Base-by-base conservation (phyloP, 1,140 invertebrate species). In the Drosophila burlai region DNA sequence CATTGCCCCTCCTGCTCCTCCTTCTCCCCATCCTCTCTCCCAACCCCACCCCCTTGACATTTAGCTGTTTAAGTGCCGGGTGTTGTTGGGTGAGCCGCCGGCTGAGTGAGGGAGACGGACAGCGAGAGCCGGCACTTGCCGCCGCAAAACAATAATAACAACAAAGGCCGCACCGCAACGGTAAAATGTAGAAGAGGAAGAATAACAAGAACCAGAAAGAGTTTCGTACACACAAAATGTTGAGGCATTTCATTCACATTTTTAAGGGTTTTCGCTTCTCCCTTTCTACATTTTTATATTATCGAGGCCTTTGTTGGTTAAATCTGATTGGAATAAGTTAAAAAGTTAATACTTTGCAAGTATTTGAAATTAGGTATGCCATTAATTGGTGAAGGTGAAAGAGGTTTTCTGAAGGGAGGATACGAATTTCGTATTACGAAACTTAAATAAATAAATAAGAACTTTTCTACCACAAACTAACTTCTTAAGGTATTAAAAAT, bases 131-230 rank as follows among this genome's bases (percentile, higher is more conserved):
- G 77, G 80, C 80, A 83, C 72, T 73, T 66, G 78, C 69, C 71
- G 80, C 66, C 59, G 66, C 76, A 80, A 87, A 86, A 78, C 84
- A 87, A 89, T 80, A 83, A 89, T 80, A 83, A 89, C 72, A 86
- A 87, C 67, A 83, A 87, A 80, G 68, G 43, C 59, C 43, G 55
- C 60, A 61, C 21, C 45, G 36, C 54, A 82, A 57, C 80, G 78
- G 46, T 68, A 49, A 63, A 63, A 65, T 59, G 40, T 61, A 65
- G 71, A 76, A 64, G 77, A 29, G 26, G 43, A 65, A 80, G 45
- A 76, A 76, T 57, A 77, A 71, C 52, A 16, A 55, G 52, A 55
- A 55, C 52, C 34, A 38, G 60, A 68, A 81, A 76, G 60, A 75
- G 63, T 81, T 79, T 65, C 63, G 18, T 79, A 61, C 76, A 65